Base-by-base conservation (phyloP, 2,888 invertebrate species). In the Altica lythri region DNA sequence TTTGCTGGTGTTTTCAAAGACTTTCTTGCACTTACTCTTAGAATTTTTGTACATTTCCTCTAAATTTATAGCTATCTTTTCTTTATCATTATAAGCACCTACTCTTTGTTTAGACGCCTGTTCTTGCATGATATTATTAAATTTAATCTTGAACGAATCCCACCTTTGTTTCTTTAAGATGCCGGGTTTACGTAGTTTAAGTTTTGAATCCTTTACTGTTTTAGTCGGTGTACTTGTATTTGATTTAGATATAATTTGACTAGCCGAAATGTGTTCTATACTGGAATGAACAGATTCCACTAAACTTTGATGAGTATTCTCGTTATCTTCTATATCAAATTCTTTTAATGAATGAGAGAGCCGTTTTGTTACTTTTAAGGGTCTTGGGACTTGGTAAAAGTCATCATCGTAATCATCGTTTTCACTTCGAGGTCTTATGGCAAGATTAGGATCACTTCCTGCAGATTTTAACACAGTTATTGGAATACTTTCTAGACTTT, bases 21-120 rank as follows among this genome's bases (percentile, higher is more conserved):
- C 71, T 47, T 69, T 72, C 55, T 71, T 74, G 63, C 75, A 76
- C 55, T 74, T 75, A 44, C 67, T 69, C 56, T 74, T 75, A 2
- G 76, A 76, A 35, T 65, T 70, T 63, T 74, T 75, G 60, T 75
- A 75, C 65, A 77, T 69, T 57, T 72, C 75, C 57, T 77, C 76
- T 8, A 77, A 62, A 43, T 74, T 74, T 2, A 73, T 68, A 0
- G 62, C 60, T 8, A 71, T 52, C 51, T 70, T 72, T 12, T 75
- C 74, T 46, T 67, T 72, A 12, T 76, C 73, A 4, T 55, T 53
- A 47, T 69, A 74, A 4, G 75, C 75, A 0, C 75, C 75, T 1
- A 75, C 75, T 27, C 73, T 60, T 53, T 75, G 76, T 35, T 73
- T 72, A 1, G 72, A 66, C 2, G 75, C 73, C 18, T 76, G 76